A percentile compares a stretch with the other conserved stretches of the same genome.
phyloP scores from a whole-genome alignment of 2,113 vertebrate species.

The Cairina moschata region DNA sequence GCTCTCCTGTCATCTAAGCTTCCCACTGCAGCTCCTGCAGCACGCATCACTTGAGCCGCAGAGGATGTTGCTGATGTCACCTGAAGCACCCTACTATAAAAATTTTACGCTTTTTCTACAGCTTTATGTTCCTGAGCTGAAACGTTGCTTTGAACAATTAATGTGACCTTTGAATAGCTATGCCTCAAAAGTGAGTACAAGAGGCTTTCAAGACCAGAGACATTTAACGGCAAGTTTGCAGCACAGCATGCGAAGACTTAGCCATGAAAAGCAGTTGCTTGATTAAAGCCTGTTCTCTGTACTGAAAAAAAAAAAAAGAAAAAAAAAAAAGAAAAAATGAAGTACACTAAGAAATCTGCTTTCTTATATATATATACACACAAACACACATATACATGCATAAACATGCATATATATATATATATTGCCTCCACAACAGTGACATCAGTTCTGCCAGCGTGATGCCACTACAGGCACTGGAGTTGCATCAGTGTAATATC shows the following conservation, averaged over 20 bases:
- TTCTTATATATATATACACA: not conserved
- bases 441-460: not conserved
- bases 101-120: not conserved
- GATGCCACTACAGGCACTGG: not conserved
- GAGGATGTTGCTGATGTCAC: no score
- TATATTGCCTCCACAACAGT: not conserved
- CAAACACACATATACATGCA: not conserved
- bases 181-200: not conserved
- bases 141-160: not conserved
- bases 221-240: constrained; percentile 32
- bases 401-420: no score
- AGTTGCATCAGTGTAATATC: not conserved
- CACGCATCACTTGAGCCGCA: no score
- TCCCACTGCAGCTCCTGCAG: not conserved
- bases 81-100: not conserved
- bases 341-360: not conserved
- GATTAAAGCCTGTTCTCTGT: constrained; percentile 17
- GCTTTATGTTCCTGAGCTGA: not conserved
- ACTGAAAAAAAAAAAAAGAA: not conserved
- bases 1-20: not conserved
- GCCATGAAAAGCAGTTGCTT: constrained; percentile 9
- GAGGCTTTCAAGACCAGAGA: constrained; percentile 51
- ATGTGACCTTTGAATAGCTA: constrained; percentile 8
- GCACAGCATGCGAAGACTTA: constrained; percentile 35
- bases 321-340: not conserved